Evolutionary conservation across 2,113 vertebrate genomes (phyloP).

Genomic region (Notothenia rossii): DNA sequence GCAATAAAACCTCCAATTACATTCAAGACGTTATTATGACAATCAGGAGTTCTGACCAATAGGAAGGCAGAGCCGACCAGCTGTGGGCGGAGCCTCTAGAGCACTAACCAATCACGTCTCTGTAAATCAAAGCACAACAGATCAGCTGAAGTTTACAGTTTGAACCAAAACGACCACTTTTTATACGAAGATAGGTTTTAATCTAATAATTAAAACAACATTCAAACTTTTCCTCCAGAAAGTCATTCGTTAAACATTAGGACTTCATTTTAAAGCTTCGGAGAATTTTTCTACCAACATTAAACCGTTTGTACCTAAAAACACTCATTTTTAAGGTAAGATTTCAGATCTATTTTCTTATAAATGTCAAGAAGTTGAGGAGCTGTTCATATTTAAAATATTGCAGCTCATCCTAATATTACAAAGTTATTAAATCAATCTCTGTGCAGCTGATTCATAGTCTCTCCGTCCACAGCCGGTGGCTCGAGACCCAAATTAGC

Average conservation of each 20-base stretch:
- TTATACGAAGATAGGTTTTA: too few species aligned
- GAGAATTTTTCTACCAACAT: too few species aligned
- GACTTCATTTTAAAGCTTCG: neutral
- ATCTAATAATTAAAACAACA: too few species aligned
- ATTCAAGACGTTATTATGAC: slow-evolving; percentile 43
- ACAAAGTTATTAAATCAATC: too few species aligned
- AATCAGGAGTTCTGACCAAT: slow-evolving; percentile 53
- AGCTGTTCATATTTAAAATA: neutral
- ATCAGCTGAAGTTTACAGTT: too few species aligned
- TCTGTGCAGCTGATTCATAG: too few species aligned
- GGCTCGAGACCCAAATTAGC: neutral
- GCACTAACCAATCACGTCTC: neutral
- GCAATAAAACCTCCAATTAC: slow-evolving; percentile 61
- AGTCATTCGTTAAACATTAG: neutral
- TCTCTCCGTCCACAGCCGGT: neutral
- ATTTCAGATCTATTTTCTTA: too few species aligned
- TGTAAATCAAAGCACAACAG: neutral
- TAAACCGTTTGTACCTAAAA: too few species aligned
- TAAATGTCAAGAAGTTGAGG: too few species aligned
- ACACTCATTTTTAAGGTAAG: too few species aligned
- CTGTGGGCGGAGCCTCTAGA: slow-evolving; percentile 10
- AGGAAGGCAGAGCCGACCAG: slow-evolving; percentile 11
- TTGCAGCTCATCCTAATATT: too few species aligned
- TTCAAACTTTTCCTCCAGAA: neutral
- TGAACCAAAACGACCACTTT: too few species aligned